Conservation (phyloP, 2,797 vertebrate genomes). For the Cyclopterus lumpus region DNA sequence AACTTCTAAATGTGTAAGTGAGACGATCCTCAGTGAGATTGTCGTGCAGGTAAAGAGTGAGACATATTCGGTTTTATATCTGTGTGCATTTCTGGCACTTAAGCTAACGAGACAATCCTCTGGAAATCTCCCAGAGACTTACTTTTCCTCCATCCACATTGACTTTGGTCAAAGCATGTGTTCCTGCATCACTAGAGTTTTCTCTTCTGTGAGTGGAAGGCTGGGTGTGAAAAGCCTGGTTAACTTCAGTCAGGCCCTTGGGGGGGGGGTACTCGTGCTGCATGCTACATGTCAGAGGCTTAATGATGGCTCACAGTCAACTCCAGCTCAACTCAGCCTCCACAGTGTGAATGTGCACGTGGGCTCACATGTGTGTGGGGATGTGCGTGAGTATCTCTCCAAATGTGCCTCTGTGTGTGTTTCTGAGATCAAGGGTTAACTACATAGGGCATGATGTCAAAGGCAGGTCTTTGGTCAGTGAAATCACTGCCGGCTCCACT, state of each 20-base stretch:
- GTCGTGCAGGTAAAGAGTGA: slow-evolving; percentile 26
- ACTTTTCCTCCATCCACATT: slow-evolving; percentile 1
- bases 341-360: slow-evolving; percentile 29
- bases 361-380: slow-evolving; percentile 4
- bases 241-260: slow-evolving; percentile 74
- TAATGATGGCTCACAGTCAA: slow-evolving; percentile 78
- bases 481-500: slow-evolving; percentile 65
- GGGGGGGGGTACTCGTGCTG: slow-evolving; percentile 63
- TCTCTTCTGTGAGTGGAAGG: slow-evolving; percentile 49
- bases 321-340: slow-evolving; percentile 46
- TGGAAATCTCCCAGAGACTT: slow-evolving; percentile 6
- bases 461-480: slow-evolving; percentile 69
- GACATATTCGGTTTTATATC: slow-evolving; percentile 17
- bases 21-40: slow-evolving; percentile 28
- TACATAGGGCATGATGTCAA: slow-evolving; percentile 72
- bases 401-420: slow-evolving; percentile 65
- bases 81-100: slow-evolving; percentile 29
- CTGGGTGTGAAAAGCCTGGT: slow-evolving; percentile 74
- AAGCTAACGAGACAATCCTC: slow-evolving; percentile 33
- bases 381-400: slow-evolving; percentile 47
- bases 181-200: slow-evolving; percentile 39
- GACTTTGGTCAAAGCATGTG: slow-evolving; percentile 42
- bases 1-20: slow-evolving; percentile 26
- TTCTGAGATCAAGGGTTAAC: slow-evolving; percentile 77
- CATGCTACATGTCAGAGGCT: slow-evolving; percentile 73